Evolutionary conservation across 2,797 vertebrate species (phyloP), one percentile per base, ranked within the genome.

Genomic region (Pristis pectinata): DNA sequence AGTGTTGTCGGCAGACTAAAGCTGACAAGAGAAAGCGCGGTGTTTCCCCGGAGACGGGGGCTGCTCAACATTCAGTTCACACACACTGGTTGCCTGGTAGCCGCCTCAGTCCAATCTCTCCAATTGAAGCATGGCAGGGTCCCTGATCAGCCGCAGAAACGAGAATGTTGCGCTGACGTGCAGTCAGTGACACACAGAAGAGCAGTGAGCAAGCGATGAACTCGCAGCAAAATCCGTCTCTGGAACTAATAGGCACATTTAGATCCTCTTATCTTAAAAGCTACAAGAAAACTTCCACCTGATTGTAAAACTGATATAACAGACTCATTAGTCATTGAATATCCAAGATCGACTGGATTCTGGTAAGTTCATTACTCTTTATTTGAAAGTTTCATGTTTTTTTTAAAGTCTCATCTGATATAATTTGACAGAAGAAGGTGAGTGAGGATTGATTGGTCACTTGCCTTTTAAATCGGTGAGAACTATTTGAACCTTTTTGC

Each of bases 51-150:
- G 67, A 74, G 67, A 93, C 64, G 0, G 5, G 92, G 41, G 67
- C 64, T 74, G 67, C 70, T 72, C 67, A 44, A 44, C 30, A 70
- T 93, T 72, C 92, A 72, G 89, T 70, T 93, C 61, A 74, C 92
- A 93, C 41, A 10, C 70, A 34, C 92, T 30, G 67, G 92, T 44
- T 74, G 92, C 41, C 34, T 74, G 56, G 89, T 41, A 41, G 59
- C 89, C 37, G 61, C 19, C 37, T 11, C n/a, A 41, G 67, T 53
- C 10, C 24, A 72, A 17, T 74, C 92, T 53, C 41, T 93, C 67
- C 67, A 93, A 74, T 49, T 34, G 92, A 41, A 93, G 27, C 64
- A 49, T 11, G 67, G 22, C 91, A 53, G 67, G n/a, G 0, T 34
- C 41, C 92, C 41, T 3, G 41, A 44, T 44, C 92, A 44, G 41